Evolutionary conservation across 2,113 vertebrate genomes (phyloP).

Genomic region (Lepidothrix coronata): DNA sequence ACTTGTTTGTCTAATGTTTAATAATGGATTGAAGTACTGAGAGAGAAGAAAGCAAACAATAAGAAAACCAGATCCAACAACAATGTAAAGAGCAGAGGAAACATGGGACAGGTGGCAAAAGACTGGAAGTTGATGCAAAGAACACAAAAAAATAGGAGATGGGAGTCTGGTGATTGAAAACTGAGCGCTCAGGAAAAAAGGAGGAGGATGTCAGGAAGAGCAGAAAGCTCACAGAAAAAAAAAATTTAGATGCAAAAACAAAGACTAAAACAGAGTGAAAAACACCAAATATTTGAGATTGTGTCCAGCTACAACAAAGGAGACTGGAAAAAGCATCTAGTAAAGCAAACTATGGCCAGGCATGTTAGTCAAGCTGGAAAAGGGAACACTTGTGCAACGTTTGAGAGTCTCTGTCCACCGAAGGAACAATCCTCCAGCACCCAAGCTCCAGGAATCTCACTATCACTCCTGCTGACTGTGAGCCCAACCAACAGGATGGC

Average conservation of each 20-base stretch:
- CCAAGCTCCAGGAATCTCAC: neutral
- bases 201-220: neutral
- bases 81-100: neutral
- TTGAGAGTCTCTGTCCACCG: neutral
- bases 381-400: neutral
- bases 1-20: neutral
- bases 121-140: neutral
- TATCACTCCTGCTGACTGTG: neutral
- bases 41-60: neutral
- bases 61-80: neutral
- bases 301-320: neutral
- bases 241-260: neutral
- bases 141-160: neutral
- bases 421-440: neutral
- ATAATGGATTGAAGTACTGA: neutral
- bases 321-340: neutral
- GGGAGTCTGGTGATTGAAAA: neutral
- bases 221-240: neutral
- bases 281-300: neutral
- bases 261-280: neutral
- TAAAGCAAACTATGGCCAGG: neutral
- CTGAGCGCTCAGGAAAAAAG: neutral
- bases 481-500: neutral
- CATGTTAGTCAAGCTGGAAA: neutral
- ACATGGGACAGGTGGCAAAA: neutral